Evolutionary conservation across 2,888 invertebrate species (phyloP), one percentile per base, ranked within the genome.

Genomic region (Polymixis lichenea): DNA sequence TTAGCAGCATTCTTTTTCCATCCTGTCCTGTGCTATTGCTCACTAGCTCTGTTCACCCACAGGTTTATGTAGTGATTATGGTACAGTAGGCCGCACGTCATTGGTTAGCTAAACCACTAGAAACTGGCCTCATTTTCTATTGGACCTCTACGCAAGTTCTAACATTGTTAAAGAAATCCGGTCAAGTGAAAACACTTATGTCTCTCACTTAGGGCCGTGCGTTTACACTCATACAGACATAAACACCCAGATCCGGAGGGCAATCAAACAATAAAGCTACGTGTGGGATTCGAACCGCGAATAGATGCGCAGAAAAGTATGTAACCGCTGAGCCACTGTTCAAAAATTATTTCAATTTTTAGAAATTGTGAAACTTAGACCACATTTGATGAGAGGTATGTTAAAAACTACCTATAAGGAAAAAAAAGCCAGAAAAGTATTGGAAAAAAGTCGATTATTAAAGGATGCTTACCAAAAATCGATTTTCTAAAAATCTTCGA

Each of bases 181-280:
- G 43, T 46, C 19, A 60, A 60, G 28, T 60, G 19, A 32, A 32
- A 43, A n/a, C 25, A 64, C 17, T 17, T n/a, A n/a, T 43, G 43
- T 64, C 43, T 43, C n/a, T 38, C n/a, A 13, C 22, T 8, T n/a
- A n/a, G 8, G 2, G 43, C 64, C 17, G 17, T n/a, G 6, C 9
- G 43, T 46, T 64, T 3, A 46, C 38, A 64, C 15, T 38, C 9
- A 38, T 43, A 9, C 62, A 43, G 38, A 38, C 38, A 62, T 62
- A 17, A 62, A 38, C 38, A 38, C 64, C n/a, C 64, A 43, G 38
- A 64, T 64, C 43, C 25, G 43, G 1, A 43, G 2, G 43, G 25
- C 43, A 64, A 64, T 64, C 43, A 64, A 25, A 43, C 64, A 64
- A 64, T 64, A 64, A n/a, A n/a, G 17, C n/a, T n/a, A n/a, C 19